A percentile compares a stretch with the other conserved stretches of the same genome.
Conservation (phyloP, 2,797 vertebrate genomes). For the Sciaenops ocellatus region DNA sequence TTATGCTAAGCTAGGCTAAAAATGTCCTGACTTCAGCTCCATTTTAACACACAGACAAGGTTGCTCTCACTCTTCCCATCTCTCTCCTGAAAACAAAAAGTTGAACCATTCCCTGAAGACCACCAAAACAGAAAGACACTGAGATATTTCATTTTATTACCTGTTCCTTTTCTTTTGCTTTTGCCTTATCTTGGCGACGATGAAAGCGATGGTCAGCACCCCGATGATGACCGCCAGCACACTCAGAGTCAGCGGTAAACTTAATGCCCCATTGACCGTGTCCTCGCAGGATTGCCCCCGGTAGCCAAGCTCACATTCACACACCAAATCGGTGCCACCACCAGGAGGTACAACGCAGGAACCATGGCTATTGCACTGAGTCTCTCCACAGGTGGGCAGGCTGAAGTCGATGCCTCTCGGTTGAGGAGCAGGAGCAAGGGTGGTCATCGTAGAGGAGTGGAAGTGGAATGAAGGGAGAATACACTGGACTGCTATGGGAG, state of each 20-base stretch:
- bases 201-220: conserved; percentile 77
- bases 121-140: background rate
- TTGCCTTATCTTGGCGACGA: conserved; percentile 81
- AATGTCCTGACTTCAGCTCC: background rate
- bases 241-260: conserved; percentile 83
- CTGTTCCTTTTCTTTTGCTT: conserved; percentile 76
- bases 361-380: conserved; percentile 82
- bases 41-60: background rate
- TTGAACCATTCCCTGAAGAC: background rate
- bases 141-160: conserved; percentile 61
- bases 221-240: conserved; percentile 77
- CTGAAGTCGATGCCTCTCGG: conserved; percentile 62
- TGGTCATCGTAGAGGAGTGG: conserved; percentile 37
- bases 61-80: background rate
- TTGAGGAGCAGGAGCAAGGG: background rate
- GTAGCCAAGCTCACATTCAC: conserved; percentile 88
- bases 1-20: conserved; percentile 15
- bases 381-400: conserved; percentile 76
- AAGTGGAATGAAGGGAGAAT: background rate
- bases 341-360: conserved; percentile 74
- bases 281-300: conserved; percentile 84
- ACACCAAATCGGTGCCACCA: conserved; percentile 67
- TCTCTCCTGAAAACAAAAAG: background rate
- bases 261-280: conserved; percentile 71
- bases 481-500: background rate